Conservation (phyloP, 1,140 invertebrate genomes). For the Heliconius hewitsoni region DNA sequence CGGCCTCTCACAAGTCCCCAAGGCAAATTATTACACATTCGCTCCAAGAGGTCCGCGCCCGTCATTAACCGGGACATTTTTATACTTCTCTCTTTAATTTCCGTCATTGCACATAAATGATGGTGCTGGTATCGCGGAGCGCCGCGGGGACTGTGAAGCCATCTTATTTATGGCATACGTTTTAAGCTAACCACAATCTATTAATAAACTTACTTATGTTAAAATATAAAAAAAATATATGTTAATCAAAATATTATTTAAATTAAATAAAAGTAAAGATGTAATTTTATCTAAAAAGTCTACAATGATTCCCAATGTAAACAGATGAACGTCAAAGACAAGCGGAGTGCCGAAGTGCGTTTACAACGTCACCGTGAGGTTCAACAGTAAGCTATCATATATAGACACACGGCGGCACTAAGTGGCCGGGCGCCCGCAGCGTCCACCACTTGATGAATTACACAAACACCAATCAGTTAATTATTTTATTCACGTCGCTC, state of each 20-base stretch:
- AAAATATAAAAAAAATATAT: not conserved
- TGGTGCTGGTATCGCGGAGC: constrained; percentile 59
- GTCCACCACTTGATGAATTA: constrained; percentile 74
- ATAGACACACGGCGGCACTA: constrained; percentile 51
- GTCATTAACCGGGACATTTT: constrained; percentile 75
- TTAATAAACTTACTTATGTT: constrained; percentile 6
- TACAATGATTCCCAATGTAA: constrained; percentile 30
- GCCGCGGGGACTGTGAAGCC: constrained; percentile 54
- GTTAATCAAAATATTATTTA: no score
- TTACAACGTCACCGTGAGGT: constrained; percentile 53
- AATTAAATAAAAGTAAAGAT: not conserved
- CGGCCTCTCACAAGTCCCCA: constrained; percentile 48
- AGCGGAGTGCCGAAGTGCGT: constrained; percentile 57
- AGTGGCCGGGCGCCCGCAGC: constrained; percentile 62
- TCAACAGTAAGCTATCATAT: constrained; percentile 50
- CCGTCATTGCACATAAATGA: constrained; percentile 74
- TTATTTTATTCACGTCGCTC: constrained; percentile 80
- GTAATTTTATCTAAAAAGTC: constrained; percentile 17
- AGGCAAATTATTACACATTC: constrained; percentile 76
- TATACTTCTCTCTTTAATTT: constrained; percentile 77
- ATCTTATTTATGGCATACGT: constrained; percentile 25
- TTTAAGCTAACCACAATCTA: constrained; percentile 17
- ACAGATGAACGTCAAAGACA: constrained; percentile 29
- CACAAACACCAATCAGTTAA: constrained; percentile 80
- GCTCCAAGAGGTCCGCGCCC: constrained; percentile 67